A percentile compares a stretch with the other conserved stretches of the same genome.
Evolutionary conservation across 2,797 vertebrate genomes (phyloP).

Genomic region (Sebastolobus alascanus): DNA sequence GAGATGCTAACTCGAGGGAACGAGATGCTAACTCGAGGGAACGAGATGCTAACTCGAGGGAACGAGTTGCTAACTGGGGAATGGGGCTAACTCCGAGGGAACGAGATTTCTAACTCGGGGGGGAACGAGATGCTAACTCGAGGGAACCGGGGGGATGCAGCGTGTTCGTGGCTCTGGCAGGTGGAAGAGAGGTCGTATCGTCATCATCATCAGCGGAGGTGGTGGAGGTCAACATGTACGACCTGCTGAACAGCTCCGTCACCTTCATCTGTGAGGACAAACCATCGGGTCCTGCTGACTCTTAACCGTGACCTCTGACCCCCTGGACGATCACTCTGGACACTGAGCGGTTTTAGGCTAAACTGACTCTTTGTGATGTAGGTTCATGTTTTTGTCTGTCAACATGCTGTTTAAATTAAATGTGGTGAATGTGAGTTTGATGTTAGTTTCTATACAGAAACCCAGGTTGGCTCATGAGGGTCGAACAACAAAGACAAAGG

Average conservation of each 20-base stretch:
- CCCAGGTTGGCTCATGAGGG: background rate
- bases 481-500: background rate
- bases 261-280: slow-evolving; percentile 89
- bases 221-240: slow-evolving; percentile 89
- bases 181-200: slow-evolving; percentile 69
- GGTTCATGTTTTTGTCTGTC: background rate
- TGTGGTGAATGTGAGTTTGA: background rate
- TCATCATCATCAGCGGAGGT: slow-evolving; percentile 80
- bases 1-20: too few relatives aligned
- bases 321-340: background rate
- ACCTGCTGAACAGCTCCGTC: slow-evolving; percentile 88
- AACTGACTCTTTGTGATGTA: background rate
- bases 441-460: background rate
- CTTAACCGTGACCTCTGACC: slow-evolving; percentile 1
- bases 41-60: too few relatives aligned
- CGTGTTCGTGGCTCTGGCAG: slow-evolving; percentile 86
- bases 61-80: too few relatives aligned
- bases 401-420: slow-evolving; percentile 2
- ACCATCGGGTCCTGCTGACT: slow-evolving; percentile 35
- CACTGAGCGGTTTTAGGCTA: background rate
- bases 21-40: too few relatives aligned
- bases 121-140: too few relatives aligned
- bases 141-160: too few relatives aligned
- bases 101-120: too few relatives aligned
- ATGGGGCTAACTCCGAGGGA: too few relatives aligned